phyloP scores from a whole-genome alignment of 2,113 vertebrate genomes.

The Heloderma charlesbogerti region DNA sequence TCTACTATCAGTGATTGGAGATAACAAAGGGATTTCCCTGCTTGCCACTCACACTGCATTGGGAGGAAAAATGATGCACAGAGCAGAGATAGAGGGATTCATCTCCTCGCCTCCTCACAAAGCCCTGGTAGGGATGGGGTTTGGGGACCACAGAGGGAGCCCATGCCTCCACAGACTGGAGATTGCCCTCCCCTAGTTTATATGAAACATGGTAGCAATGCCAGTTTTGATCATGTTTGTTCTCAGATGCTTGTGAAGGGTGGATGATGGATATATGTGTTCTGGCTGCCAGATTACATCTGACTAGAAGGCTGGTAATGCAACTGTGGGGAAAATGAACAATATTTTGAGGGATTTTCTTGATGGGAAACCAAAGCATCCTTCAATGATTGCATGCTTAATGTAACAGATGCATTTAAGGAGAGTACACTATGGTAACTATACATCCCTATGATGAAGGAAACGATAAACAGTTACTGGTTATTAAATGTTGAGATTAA shows the following conservation, averaged over 20 bases:
- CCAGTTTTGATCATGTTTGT: not conserved
- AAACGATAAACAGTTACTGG: not conserved
- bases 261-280: not conserved
- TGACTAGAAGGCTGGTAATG: not conserved
- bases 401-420: not conserved
- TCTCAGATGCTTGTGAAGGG: not conserved
- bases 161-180: no score
- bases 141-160: no score
- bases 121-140: no score
- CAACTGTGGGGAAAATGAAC: not conserved
- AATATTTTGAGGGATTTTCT: not conserved
- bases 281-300: not conserved
- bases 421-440: not conserved
- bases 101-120: no score
- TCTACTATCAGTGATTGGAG: no score
- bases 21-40: no score
- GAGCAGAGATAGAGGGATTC: no score
- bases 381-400: not conserved
- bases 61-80: no score
- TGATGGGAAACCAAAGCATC: not conserved
- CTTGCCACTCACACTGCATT: no score
- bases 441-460: not conserved
- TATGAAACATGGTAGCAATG: not conserved
- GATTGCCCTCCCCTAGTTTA: not conserved
- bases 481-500: conserved; percentile 4